These are phyloP conservation scores for Lasioglossum albipes DNA, from an alignment of 1,140 invertebrate genomes.

Conservation along the genomic window DNA sequence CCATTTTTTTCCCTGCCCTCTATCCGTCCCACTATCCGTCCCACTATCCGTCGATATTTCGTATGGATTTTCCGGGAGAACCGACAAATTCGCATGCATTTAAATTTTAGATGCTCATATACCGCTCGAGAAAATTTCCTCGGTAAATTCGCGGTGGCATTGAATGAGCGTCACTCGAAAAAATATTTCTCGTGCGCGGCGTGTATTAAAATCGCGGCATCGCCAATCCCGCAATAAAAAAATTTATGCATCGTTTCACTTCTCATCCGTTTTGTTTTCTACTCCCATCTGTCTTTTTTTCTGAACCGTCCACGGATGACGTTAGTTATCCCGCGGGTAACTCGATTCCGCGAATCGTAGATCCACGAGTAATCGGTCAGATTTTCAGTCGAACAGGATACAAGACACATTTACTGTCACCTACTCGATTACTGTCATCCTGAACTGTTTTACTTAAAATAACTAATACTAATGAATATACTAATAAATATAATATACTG, in stretches of 20 bases:
- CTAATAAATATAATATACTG: too few relatives aligned
- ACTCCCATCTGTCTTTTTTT: not conserved
- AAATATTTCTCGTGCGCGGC: slow-evolving; percentile 13
- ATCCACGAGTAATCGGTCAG: not conserved
- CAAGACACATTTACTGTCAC: too few relatives aligned
- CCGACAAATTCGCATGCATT: slow-evolving; percentile 73
- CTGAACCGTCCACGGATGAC: not conserved
- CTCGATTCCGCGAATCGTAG: not conserved
- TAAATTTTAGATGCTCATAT: slow-evolving; percentile 70
- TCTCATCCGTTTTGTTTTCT: not conserved
- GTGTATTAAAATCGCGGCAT: not conserved
- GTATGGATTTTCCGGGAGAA: slow-evolving; percentile 56
- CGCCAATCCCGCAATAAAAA: too few relatives aligned
- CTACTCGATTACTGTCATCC: too few relatives aligned
- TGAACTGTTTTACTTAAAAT: too few relatives aligned
- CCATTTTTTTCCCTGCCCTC: slow-evolving; percentile 7
- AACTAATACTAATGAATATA: too few relatives aligned
- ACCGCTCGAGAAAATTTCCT: slow-evolving; percentile 28
- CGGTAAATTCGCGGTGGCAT: slow-evolving; percentile 22
- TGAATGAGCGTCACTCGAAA: slow-evolving; percentile 1
- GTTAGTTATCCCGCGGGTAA: not conserved
- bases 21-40: slow-evolving; percentile 21
- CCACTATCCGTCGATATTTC: slow-evolving; percentile 35
- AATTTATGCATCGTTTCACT: not conserved
- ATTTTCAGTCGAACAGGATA: too few relatives aligned